phyloP scores from a whole-genome alignment of 2,797 vertebrate genomes.

The Hypotaenidia philippensis region DNA sequence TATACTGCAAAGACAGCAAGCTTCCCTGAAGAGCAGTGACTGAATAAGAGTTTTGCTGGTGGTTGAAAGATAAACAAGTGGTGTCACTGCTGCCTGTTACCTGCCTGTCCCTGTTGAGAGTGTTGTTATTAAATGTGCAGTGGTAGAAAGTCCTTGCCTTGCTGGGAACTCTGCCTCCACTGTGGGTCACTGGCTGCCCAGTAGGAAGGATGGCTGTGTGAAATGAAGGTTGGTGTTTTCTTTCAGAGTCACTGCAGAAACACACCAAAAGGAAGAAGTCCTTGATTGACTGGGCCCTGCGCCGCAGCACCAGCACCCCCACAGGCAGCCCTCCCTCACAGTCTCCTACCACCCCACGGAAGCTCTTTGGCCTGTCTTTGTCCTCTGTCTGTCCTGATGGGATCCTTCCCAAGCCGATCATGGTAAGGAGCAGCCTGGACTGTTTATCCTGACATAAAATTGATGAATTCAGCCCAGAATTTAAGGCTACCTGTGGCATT shows the following conservation, averaged over 20 bases:
- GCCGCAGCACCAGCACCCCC: conserved; percentile 74
- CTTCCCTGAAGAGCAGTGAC: background rate
- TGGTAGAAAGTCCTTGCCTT: background rate
- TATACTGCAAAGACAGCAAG: background rate
- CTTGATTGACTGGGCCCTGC: conserved; percentile 83
- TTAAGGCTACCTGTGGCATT: background rate
- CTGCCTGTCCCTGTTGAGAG: background rate
- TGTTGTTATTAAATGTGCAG: background rate
- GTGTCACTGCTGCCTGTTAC: background rate
- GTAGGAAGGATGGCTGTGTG: background rate
- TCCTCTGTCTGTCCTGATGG: conserved; percentile 81
- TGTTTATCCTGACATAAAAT: background rate
- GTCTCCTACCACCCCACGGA: conserved; percentile 71
- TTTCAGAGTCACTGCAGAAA: conserved; percentile 78
- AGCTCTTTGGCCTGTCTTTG: conserved; percentile 82
- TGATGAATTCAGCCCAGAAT: background rate
- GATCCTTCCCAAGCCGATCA: conserved; percentile 83
- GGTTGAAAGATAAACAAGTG: background rate
- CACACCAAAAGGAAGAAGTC: conserved; percentile 81
- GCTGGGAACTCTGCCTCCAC: background rate
- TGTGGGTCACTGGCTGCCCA: background rate
- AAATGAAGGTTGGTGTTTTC: background rate
- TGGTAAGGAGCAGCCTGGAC: conserved; percentile 70
- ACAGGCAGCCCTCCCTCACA: conserved; percentile 46
- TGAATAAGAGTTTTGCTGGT: background rate